phyloP scores from a whole-genome alignment of 2,113 vertebrate species.

The Asarcornis scutulata region DNA sequence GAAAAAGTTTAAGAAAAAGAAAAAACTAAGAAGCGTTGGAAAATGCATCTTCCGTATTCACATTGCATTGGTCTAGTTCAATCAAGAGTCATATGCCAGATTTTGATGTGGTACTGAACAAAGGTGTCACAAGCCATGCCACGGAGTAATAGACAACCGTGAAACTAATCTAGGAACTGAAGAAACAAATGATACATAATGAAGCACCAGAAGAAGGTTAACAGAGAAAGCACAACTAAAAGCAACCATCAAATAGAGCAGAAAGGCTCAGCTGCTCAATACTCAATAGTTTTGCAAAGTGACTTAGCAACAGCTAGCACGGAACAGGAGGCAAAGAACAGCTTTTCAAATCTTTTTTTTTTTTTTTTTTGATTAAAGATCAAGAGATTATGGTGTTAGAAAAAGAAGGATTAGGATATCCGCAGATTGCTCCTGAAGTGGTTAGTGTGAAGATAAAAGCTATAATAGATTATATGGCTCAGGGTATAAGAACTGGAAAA shows the following conservation, averaged over 20 bases:
- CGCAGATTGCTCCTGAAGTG: not conserved
- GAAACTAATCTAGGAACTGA: not conserved
- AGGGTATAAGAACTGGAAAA: not conserved
- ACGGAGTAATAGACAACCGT: not conserved
- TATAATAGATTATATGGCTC: not conserved
- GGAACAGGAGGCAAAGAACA: not conserved
- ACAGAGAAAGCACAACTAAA: not conserved
- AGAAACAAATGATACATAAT: not conserved
- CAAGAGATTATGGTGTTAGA: constrained; percentile 37
- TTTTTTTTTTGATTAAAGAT: not conserved
- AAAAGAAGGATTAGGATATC: constrained; percentile 1
- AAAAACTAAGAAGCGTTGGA: not conserved
- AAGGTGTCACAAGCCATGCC: not conserved
- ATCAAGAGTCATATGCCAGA: not conserved
- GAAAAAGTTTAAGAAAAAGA: not conserved
- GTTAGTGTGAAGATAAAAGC: constrained; percentile 16
- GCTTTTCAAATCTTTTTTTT: not conserved
- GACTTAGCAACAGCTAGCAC: not conserved
- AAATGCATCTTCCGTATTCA: not conserved
- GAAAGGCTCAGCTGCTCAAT: not conserved
- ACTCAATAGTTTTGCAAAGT: constrained; percentile 17
- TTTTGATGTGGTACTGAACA: not conserved
- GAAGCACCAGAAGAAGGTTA: not conserved
- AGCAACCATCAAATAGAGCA: constrained; percentile 17
- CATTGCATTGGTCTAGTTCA: not conserved